Evolutionary conservation across 30 jellyfish, hydroid and myxozoan species (phyloP).

Genomic region (Hydractinia echinata): DNA sequence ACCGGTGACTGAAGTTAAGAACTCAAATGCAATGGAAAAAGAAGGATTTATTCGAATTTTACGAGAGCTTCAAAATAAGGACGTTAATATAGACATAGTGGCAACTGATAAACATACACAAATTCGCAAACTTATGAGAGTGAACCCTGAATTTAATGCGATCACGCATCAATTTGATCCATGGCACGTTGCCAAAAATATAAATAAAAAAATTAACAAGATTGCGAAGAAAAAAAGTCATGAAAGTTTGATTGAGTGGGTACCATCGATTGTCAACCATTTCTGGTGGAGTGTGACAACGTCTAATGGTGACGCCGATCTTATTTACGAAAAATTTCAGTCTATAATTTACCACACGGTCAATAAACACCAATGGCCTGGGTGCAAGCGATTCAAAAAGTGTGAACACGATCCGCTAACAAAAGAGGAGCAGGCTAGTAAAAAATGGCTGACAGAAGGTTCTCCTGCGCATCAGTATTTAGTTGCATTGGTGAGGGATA

Average conservation of each 20-base stretch:
- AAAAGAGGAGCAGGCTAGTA: not conserved
- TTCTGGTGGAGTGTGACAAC: constrained; percentile 17
- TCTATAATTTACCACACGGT: constrained; percentile 10
- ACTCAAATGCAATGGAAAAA: constrained; percentile 5
- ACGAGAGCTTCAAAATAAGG: not conserved
- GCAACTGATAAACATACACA: not conserved
- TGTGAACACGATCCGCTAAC: constrained; percentile 3
- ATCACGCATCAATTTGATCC: no score
- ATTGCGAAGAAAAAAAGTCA: no score
- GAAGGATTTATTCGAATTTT: not conserved
- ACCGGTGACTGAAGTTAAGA: constrained; percentile 18
- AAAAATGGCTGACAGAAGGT: constrained; percentile 8
- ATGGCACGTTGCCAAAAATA: no score
- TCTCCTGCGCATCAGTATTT: not conserved
- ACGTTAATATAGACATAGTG: not conserved
- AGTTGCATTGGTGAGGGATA: not conserved
- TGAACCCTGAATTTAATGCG: no score
- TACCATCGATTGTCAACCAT: constrained; percentile 15
- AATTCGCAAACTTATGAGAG: not conserved
- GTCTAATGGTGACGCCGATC: not conserved
- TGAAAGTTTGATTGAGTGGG: not conserved
- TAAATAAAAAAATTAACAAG: no score
- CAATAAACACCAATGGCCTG: constrained; percentile 20
- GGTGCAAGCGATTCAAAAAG: not conserved
- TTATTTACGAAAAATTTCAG: not conserved